Percentiles rank a stretch among this genome's conserved stretches.
These are phyloP conservation scores for Meganola albula DNA, from an alignment of 2,888 invertebrate genomes.

Conservation along the genomic window DNA sequence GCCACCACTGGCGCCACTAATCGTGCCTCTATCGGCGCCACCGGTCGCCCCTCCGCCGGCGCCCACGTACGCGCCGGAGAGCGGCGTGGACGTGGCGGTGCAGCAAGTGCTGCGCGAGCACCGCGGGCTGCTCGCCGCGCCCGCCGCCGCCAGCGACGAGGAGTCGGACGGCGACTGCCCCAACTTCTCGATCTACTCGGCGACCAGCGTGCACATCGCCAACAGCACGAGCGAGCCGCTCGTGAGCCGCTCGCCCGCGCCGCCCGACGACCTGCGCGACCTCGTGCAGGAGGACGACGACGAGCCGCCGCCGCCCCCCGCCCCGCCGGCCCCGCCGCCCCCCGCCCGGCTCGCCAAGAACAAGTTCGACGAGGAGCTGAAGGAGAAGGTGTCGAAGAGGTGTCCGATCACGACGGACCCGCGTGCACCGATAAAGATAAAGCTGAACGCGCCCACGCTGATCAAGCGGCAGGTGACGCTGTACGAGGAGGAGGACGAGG, in stretches of 20 bases:
- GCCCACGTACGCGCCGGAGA: conserved; percentile 28
- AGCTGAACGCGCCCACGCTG: conserved; percentile 63
- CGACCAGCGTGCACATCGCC: conserved; percentile 86
- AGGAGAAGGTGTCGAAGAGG: conserved; percentile 56
- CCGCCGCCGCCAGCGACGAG: conserved; percentile 47
- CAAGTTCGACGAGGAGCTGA: conserved; percentile 48
- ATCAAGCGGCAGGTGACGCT: conserved; percentile 70
- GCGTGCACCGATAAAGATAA: conserved; percentile 64
- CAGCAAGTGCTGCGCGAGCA: conserved; percentile 59
- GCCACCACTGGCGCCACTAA: conserved; percentile 9
- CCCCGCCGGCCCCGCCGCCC: conserved; percentile 1
- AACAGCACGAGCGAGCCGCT: conserved; percentile 48
- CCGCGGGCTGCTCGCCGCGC: conserved; percentile 39
- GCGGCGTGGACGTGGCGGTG: conserved; percentile 53
- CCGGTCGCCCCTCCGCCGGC: conserved; percentile 7
- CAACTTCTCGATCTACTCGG: conserved; percentile 90
- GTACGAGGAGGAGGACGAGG: conserved; percentile 70
- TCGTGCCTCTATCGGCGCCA: conserved; percentile 2
- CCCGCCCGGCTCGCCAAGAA: conserved; percentile 22
- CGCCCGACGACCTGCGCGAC: conserved; percentile 6
- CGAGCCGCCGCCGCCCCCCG: conserved; percentile 1
- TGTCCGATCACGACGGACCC: conserved; percentile 59
- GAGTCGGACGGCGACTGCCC: conserved; percentile 85
- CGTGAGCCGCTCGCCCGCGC: conserved; percentile 17
- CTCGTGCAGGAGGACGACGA: conserved; percentile 3